A percentile compares a stretch with the other conserved stretches of the same genome.
These are phyloP conservation scores for Euphydryas editha DNA, from an alignment of 2,888 invertebrate genomes.

Conservation along the genomic window DNA sequence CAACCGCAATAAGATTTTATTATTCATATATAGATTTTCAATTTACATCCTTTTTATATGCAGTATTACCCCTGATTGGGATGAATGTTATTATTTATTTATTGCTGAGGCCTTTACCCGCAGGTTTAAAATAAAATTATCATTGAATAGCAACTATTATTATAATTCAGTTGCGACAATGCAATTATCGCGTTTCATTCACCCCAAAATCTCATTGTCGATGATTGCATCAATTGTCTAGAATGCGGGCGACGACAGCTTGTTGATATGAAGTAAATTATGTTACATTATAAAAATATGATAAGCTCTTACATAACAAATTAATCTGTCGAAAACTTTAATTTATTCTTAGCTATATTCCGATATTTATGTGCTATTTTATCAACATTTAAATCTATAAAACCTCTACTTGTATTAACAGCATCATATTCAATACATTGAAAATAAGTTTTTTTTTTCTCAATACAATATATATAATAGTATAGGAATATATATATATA, in stretches of 20 bases:
- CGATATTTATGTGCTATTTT: too few species aligned
- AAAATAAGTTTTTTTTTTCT: too few species aligned
- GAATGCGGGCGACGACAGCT: slow-evolving; percentile 79
- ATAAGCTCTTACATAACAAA: slow-evolving; percentile 15
- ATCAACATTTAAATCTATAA: too few species aligned
- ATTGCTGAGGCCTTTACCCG: slow-evolving; percentile 58
- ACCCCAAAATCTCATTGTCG: slow-evolving; percentile 79
- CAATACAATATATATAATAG: too few species aligned
- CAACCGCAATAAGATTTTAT: too few species aligned
- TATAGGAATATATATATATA: too few species aligned
- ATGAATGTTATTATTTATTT: slow-evolving; percentile 43
- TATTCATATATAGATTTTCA: too few species aligned
- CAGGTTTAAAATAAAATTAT: slow-evolving; percentile 71
- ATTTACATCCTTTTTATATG: background rate
- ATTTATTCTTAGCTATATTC: too few species aligned
- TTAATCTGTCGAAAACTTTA: too few species aligned
- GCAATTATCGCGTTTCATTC: slow-evolving; percentile 77
- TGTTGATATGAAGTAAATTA: slow-evolving; percentile 77
- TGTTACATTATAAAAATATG: slow-evolving; percentile 69
- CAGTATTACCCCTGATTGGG: background rate
- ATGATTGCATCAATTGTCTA: slow-evolving; percentile 82
- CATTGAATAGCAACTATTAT: slow-evolving; percentile 78
- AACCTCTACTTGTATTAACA: too few species aligned
- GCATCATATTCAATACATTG: too few species aligned
- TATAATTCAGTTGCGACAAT: slow-evolving; percentile 79